A percentile compares a stretch with the other conserved stretches of the same genome.
phyloP scores from a whole-genome alignment of 2,113 vertebrate genomes.

The Axis porcinus region DNA sequence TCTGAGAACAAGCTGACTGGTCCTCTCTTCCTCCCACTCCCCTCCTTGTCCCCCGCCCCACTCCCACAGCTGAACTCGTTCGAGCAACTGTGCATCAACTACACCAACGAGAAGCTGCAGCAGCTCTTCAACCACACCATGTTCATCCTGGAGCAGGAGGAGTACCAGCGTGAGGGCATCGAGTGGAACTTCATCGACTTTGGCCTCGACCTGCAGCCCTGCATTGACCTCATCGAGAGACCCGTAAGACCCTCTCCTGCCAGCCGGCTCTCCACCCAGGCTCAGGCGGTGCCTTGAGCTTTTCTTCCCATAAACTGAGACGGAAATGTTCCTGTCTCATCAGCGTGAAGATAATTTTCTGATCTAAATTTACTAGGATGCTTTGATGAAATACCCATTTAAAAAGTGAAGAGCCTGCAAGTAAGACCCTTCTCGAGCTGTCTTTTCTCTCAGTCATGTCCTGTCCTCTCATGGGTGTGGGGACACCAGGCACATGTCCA shows the following conservation, averaged over 20 bases:
- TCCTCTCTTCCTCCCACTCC: not conserved
- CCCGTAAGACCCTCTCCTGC: conserved; percentile 82
- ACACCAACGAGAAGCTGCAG: conserved; percentile 98
- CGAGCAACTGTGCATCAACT: conserved; percentile 99
- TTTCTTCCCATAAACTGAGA: not conserved
- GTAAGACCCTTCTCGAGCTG: not conserved
- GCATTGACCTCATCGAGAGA: conserved; percentile 96
- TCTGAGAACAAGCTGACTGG: not conserved
- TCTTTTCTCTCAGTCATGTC: not conserved
- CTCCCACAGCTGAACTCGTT: conserved; percentile 93
- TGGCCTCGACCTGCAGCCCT: conserved; percentile 96
- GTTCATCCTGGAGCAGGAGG: conserved; percentile 99
- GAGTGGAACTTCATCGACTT: conserved; percentile 99
- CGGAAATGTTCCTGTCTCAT: not conserved
- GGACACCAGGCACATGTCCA: not conserved
- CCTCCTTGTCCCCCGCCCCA: too few species aligned
- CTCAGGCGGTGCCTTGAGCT: not conserved
- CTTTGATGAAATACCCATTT: not conserved
- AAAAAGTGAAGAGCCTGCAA: not conserved
- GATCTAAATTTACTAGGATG: not conserved
- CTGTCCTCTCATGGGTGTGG: not conserved
- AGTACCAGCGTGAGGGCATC: conserved; percentile 97
- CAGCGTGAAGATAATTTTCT: not conserved
- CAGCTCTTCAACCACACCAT: conserved; percentile 99
- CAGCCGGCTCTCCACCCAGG: fast-evolving